Evolutionary conservation across 2,797 vertebrate genomes (phyloP).

Genomic region (Macropus fuliginosus): DNA sequence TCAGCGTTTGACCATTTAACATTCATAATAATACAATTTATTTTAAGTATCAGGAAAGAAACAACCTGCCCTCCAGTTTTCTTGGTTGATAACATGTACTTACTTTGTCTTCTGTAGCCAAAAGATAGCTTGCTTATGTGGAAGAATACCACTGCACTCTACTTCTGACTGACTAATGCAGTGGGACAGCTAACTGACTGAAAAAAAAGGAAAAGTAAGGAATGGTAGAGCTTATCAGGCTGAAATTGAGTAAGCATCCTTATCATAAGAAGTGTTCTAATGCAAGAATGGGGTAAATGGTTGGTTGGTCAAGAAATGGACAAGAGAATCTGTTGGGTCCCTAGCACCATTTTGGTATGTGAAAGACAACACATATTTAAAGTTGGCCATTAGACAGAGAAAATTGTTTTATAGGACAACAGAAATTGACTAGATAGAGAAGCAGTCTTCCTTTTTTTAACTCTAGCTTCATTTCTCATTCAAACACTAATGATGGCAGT

Average conservation of each 20-base stretch:
- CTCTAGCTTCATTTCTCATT: constrained; percentile 5
- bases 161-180: not conserved
- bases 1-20: not conserved
- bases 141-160: not conserved
- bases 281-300: not conserved
- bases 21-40: not conserved
- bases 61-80: not conserved
- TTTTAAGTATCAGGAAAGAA: not conserved
- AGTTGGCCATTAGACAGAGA: not conserved
- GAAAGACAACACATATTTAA: not conserved
- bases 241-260: not conserved
- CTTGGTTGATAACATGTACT: not conserved
- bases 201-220: not conserved
- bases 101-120: not conserved
- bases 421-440: not conserved
- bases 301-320: not conserved
- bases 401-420: not conserved
- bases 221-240: not conserved
- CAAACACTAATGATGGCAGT: constrained; percentile 3
- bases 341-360: not conserved
- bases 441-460: not conserved
- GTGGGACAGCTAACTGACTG: not conserved
- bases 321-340: not conserved
- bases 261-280: not conserved
- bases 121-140: not conserved